phyloP scores from a whole-genome alignment of 2,888 invertebrate species.

The Macrosoma leucophasiata region DNA sequence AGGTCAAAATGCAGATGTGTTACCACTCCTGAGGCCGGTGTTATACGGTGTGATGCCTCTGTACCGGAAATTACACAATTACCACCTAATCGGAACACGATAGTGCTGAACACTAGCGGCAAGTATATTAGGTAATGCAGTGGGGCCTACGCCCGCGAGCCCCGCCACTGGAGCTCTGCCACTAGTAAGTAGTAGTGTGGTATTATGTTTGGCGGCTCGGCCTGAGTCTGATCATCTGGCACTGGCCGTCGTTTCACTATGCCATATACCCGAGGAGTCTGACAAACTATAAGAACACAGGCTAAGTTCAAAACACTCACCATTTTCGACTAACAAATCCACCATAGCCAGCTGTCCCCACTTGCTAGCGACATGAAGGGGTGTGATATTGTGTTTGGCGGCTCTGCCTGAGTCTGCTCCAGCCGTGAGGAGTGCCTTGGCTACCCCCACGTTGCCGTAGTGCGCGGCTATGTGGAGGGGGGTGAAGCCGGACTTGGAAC shows the following conservation, averaged over 20 bases:
- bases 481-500: slow-evolving; percentile 98
- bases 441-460: slow-evolving; percentile 97
- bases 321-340: slow-evolving; percentile 87
- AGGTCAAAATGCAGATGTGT: too few species aligned
- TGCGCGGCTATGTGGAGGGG: slow-evolving; percentile 99
- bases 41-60: too few species aligned
- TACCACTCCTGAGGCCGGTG: too few species aligned
- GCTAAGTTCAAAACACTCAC: slow-evolving; percentile 38
- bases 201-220: slow-evolving; percentile 97
- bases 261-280: too few species aligned
- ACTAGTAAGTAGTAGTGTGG: slow-evolving; percentile 98
- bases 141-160: too few species aligned
- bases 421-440: slow-evolving; percentile 88
- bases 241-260: slow-evolving; percentile 88
- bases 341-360: slow-evolving; percentile 99
- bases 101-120: too few species aligned
- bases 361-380: slow-evolving; percentile 97
- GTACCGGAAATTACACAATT: too few species aligned
- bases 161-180: too few species aligned
- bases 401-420: slow-evolving; percentile 97
- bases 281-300: too few species aligned
- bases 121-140: too few species aligned
- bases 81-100: too few species aligned
- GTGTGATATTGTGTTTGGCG: slow-evolving; percentile 99
- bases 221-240: slow-evolving; percentile 99